Evolutionary conservation across 2,888 invertebrate genomes (phyloP), one percentile per base, ranked within the genome.

Genomic region (Trimorus sp.): DNA sequence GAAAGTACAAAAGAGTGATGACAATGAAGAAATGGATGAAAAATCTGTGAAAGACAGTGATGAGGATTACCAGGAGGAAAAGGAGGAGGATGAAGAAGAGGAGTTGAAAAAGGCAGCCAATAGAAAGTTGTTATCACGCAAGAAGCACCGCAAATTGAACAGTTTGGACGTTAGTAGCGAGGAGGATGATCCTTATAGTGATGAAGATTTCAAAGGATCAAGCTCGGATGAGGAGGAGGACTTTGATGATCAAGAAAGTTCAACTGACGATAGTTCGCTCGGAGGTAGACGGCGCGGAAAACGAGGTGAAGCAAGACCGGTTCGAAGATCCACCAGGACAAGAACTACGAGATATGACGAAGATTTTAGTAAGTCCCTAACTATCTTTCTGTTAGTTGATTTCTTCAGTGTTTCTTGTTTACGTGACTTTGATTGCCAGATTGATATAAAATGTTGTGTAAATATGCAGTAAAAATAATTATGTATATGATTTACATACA

Each of bases 151-250:
- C 38, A 96, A 96, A 86, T 91, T 97, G 54, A 97, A 97, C 89
- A 95, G 95, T 60, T 92, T 97, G 66, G 96, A 97, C 86, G 95
- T 95, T n/a, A 94, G 94, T 37, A 96, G 96, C 51, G 96, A 96
- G 89, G 96, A 97, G 84, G 96, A 97, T 84, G 96, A 97, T 90
- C 95, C 95, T 42, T 95, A 94, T 74, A 96, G 96, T 0, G 98
- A 98, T 88, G 98, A 98, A 91, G 98, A 98, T 92, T 98, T 98
- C 89, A 96, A 97, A 89, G 97, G 97, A 53, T 95, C 96, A 0
- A 95, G 95, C 94, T 96, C 92, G 0, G 91, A 91, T 0, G 91
- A 91, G 0, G 94, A 95, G 59, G 94, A 95, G 37, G 93, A 94
- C 69, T 93, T 93, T 38, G 93, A 93, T 9, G 93, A 93, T 65